Percentiles rank a stretch among this genome's conserved stretches.
Conservation (phyloP, 2,113 vertebrate species). For the Pterocles burchelli region DNA sequence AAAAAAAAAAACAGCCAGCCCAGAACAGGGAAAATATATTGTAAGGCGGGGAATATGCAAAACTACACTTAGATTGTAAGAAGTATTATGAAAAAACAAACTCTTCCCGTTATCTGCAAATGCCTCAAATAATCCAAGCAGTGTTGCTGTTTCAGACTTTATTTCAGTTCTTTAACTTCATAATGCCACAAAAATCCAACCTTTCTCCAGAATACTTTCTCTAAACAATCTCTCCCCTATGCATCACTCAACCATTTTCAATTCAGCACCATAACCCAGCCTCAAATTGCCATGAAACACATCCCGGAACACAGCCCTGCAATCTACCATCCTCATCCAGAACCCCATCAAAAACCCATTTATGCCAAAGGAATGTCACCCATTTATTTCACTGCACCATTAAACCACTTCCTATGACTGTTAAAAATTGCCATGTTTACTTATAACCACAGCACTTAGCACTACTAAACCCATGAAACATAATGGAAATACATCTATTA, state of each 20-base stretch:
- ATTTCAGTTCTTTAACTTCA: background rate
- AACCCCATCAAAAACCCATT: background rate
- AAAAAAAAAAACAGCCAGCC: background rate
- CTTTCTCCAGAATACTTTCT: background rate
- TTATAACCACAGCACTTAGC: conserved; percentile 8
- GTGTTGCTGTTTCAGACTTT: background rate
- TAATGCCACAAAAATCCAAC: background rate
- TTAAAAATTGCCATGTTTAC: background rate
- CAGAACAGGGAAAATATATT: background rate
- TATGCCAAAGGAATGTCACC: background rate
- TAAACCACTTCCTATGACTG: conserved; percentile 6
- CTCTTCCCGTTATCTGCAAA: background rate
- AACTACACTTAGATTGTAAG: background rate
- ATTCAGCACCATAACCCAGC: background rate
- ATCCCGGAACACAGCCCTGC: background rate
- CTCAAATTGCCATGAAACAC: background rate
- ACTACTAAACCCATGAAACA: background rate
- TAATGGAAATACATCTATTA: conserved; percentile 5
- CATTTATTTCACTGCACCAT: background rate
- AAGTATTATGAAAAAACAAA: background rate
- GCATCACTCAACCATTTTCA: background rate
- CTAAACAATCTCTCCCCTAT: background rate
- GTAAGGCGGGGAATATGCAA: background rate
- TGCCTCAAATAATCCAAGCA: background rate
- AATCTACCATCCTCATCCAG: background rate